Evolutionary conservation across 2,113 vertebrate species (phyloP).

Genomic region (Alexandromys fortis): DNA sequence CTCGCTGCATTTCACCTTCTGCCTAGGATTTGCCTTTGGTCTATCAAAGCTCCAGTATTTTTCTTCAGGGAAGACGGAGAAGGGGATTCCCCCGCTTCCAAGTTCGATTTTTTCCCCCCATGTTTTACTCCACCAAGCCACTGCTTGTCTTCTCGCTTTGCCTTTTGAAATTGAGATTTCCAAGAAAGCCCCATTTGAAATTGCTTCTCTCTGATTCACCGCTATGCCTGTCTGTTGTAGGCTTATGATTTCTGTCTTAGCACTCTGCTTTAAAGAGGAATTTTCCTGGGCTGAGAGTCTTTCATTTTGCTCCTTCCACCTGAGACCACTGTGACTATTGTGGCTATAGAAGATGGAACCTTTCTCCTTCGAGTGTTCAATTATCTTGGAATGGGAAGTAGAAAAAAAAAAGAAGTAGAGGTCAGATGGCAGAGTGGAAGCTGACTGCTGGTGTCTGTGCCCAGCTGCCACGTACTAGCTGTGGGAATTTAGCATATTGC

Average conservation of each 20-base stretch:
- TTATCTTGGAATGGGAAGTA: constrained; percentile 46
- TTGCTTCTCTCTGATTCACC: constrained; percentile 41
- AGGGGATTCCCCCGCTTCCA: not conserved
- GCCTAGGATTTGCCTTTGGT: constrained; percentile 8
- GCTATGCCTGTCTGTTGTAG: not conserved
- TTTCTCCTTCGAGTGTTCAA: not conserved
- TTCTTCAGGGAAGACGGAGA: not conserved
- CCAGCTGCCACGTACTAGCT: constrained; percentile 1
- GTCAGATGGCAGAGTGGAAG: not conserved
- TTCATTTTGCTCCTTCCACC: constrained; percentile 24
- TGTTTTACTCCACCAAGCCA: constrained; percentile 9
- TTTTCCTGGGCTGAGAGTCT: constrained; percentile 23
- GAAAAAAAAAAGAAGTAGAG: constrained; percentile 6
- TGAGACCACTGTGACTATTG: not conserved
- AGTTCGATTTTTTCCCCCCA: constrained; percentile 16
- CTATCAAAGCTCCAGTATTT: constrained; percentile 37
- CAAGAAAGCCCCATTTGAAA: constrained; percentile 3
- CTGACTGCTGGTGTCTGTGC: constrained; percentile 8
- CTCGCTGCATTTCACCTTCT: constrained; percentile 56
- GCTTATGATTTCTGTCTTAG: constrained; percentile 21
- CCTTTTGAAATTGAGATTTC: constrained; percentile 49
- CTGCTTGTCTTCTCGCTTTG: constrained; percentile 28
- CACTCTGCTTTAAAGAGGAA: constrained; percentile 36
- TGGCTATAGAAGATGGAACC: not conserved
- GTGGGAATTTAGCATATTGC: constrained; percentile 19